These are phyloP conservation scores for Pangasius sanitwongsei DNA, from an alignment of 2,797 vertebrate genomes.

Conservation along the genomic window DNA sequence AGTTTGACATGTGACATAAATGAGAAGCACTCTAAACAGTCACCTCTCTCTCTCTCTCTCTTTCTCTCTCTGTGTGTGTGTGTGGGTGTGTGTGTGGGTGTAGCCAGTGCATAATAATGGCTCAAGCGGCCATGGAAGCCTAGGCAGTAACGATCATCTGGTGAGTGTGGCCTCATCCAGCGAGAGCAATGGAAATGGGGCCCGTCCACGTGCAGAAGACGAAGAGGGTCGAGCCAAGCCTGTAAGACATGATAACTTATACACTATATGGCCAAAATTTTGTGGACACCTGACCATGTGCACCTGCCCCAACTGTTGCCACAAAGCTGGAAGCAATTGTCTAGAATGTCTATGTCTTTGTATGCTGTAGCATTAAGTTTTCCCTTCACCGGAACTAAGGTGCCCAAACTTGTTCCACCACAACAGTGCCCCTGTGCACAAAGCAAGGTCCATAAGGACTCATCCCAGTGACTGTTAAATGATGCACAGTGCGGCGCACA, in stretches of 20 bases:
- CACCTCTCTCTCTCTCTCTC: not conserved
- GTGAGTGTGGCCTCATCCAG: conserved; percentile 87
- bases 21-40: not conserved
- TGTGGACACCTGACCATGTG: not conserved
- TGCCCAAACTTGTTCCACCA: not conserved
- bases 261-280: not conserved
- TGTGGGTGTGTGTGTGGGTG: conserved; percentile 5
- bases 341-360: not conserved
- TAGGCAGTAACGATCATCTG: conserved; percentile 87
- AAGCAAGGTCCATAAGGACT: not conserved
- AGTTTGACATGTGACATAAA: not conserved
- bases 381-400: not conserved
- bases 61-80: not conserved
- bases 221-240: conserved; percentile 75
- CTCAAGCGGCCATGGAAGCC: conserved; percentile 89
- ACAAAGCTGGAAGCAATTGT: not conserved
- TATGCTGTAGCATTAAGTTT: no score
- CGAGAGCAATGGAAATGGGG: conserved; percentile 83
- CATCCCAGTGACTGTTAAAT: not conserved
- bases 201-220: conserved; percentile 66
- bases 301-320: no score
- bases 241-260: conserved; percentile 72
- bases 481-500: not conserved
- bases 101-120: conserved; percentile 90
- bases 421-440: not conserved